Percentiles rank a stretch among this genome's conserved stretches.
phyloP scores from a whole-genome alignment of 1,140 invertebrate species.

The Melitaea cinxia region DNA sequence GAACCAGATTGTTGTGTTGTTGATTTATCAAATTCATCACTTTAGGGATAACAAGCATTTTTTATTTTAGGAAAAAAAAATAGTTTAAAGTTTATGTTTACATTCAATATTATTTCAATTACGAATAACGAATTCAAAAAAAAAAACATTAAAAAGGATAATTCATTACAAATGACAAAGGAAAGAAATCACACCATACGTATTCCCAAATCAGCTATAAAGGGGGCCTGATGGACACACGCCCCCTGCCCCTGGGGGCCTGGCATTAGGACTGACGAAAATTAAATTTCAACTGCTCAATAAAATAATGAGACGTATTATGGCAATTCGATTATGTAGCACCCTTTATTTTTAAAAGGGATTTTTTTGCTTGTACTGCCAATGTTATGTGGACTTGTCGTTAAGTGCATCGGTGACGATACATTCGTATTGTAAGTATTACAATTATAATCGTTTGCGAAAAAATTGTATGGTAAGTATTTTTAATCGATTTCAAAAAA shows the following conservation, averaged over 20 bases:
- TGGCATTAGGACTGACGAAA: slow-evolving; percentile 53
- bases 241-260: slow-evolving; percentile 46
- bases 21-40: too few relatives aligned
- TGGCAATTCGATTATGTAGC: slow-evolving; percentile 59
- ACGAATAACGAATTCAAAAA: slow-evolving; percentile 16
- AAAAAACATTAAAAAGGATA: slow-evolving; percentile 28
- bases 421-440: background rate
- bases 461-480: background rate
- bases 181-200: slow-evolving; percentile 50
- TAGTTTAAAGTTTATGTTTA: background rate
- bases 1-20: too few relatives aligned
- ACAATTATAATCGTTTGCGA: too few relatives aligned
- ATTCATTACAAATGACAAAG: slow-evolving; percentile 31
- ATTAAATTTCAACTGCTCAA: slow-evolving; percentile 61
- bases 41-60: too few relatives aligned
- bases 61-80: background rate
- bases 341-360: slow-evolving; percentile 41
- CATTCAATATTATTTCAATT: slow-evolving; percentile 14
- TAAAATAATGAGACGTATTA: slow-evolving; percentile 64
- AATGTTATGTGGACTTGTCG: background rate
- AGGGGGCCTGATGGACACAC: slow-evolving; percentile 39
- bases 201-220: slow-evolving; percentile 61
- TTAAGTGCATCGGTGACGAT: background rate
- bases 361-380: slow-evolving; percentile 21
- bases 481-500: too few relatives aligned